phyloP scores from a whole-genome alignment of 2,888 invertebrate species.

The Acronicta alni region DNA sequence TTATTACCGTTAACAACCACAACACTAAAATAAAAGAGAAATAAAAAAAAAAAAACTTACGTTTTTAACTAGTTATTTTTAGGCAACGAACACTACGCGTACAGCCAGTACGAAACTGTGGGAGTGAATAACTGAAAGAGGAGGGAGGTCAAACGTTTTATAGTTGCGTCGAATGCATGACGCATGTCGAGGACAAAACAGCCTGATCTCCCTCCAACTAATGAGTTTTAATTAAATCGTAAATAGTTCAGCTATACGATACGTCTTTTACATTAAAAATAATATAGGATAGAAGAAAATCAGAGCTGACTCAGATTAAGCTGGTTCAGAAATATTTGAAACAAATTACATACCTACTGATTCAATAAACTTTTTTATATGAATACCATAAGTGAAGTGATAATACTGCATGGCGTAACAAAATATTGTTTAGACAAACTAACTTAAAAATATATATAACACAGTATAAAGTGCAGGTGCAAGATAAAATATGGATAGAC shows the following conservation, averaged over 20 bases:
- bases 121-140: constrained; percentile 69
- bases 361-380: no score
- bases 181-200: constrained; percentile 64
- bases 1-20: background rate
- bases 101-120: constrained; percentile 58
- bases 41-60: constrained; percentile 67
- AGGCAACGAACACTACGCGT: constrained; percentile 58
- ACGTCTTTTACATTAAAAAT: background rate
- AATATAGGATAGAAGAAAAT: no score
- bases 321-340: no score
- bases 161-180: constrained; percentile 63
- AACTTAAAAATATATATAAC: no score
- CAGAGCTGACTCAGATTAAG: no score
- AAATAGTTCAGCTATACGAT: constrained; percentile 1
- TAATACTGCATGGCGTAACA: no score
- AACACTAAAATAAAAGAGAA: constrained; percentile 10
- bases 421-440: no score
- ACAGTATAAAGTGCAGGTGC: no score
- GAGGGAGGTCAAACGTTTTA: constrained; percentile 73
- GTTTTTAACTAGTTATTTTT: constrained; percentile 56
- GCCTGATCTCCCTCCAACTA: constrained; percentile 55
- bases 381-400: no score
- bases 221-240: constrained; percentile 22
- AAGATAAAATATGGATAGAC: no score
- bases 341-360: no score